Evolutionary conservation across 1,140 invertebrate species (phyloP), one percentile per base, ranked within the genome.

Genomic region (Drosophila chauvacae): DNA sequence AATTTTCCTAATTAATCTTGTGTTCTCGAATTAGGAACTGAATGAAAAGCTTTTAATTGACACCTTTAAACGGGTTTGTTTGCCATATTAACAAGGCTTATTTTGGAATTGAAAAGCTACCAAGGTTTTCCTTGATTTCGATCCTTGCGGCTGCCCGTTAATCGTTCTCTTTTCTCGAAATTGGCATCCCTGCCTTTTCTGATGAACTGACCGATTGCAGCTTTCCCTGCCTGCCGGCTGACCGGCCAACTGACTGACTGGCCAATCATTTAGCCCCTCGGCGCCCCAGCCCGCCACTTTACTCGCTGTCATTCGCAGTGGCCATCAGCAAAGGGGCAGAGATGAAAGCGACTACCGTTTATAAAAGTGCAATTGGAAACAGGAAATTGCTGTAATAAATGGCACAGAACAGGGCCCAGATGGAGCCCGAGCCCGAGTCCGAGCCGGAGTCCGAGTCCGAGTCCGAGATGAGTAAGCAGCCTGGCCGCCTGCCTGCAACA

Each of bases 321-420:
- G 33, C 20, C 33, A 55, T 55, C 51, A 55, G 18, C 35, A 6
- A 42, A 9, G 37, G 28, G 56, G 23, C 18, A 13, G 41, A 70
- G 66, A 63, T 61, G 63, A 80, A 77, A 65, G 66, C 76, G 80
- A 87, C 83, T 87, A 87, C 84, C 83, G 83, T 87, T 87, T 87
- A 87, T 87, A 87, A 88, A 80, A 84, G 39, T 77, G 77, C 83
- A 87, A 88, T 84, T 87, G 84, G 72, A 50, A 68, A 84, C 84
- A 84, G 85, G 85, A 88, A 88, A 88, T 88, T 90, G 85, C 86
- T 10, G 71, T 66, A 85, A 90, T 88, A 88, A 88, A 88, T 88
- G 85, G 72, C 76, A 74, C 80, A 58, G 71, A 72, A 64, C 73
- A 63, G 71, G 65, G 70, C 66, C 79, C 68, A 61, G 80, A 72